phyloP scores from a whole-genome alignment of 2,888 invertebrate species.

The Archips crataeganus region DNA sequence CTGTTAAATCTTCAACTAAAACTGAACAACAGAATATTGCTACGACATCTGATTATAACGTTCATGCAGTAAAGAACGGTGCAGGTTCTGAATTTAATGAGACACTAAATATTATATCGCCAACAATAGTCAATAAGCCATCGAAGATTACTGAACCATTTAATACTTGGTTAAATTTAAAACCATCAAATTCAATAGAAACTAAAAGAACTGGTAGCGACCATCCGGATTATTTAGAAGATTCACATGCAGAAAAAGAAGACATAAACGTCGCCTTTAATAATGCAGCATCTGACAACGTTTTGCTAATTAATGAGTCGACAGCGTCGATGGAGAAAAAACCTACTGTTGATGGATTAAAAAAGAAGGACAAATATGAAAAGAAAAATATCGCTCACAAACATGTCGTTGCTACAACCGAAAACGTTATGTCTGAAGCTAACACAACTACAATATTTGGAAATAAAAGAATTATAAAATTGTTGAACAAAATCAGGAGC shows the following conservation, averaged over 20 bases:
- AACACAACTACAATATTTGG: background rate
- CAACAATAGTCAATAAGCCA: background rate
- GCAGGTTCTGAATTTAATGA: background rate
- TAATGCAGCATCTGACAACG: background rate
- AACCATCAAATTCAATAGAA: background rate
- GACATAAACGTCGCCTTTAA: background rate
- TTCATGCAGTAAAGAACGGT: background rate
- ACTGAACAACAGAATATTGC: background rate
- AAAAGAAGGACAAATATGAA: background rate
- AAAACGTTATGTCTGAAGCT: background rate
- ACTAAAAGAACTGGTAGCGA: background rate
- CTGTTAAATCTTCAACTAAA: background rate
- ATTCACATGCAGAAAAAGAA: background rate
- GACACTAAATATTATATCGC: background rate
- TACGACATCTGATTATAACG: background rate
- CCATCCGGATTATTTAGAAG: background rate
- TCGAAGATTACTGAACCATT: background rate
- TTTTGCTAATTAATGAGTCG: background rate
- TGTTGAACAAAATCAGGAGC: background rate
- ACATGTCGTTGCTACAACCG: background rate
- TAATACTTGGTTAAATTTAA: background rate
- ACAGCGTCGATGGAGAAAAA: background rate
- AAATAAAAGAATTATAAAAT: background rate
- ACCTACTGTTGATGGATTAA: background rate
- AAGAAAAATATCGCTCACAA: background rate